Base-by-base conservation (phyloP, 2,113 vertebrate genomes). In the Oceanodroma tethys region DNA sequence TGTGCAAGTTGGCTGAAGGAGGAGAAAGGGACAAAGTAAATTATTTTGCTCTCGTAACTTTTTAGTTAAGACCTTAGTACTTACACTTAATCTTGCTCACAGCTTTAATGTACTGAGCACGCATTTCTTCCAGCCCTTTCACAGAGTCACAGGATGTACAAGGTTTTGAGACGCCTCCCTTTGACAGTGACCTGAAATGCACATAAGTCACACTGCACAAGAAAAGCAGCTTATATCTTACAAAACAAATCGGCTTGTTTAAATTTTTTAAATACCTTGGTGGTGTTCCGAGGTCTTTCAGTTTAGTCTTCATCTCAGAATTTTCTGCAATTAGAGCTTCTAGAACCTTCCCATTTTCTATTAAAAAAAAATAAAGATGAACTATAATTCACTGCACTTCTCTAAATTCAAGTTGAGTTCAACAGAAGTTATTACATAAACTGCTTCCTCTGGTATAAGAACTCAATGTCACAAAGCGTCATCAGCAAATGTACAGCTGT, bases 31-130 rank as follows among this genome's bases (percentile, higher is more conserved):
- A 59, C 23, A 16, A 62, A 76, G 9, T 10, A 83, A 87, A 60
- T 89, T 71, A 83, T 67, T 82, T 83, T 70, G 8, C 26, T 87
- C 47, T 56, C 60, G 7, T 40, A 68, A 43, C 14, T 38, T 81
- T 88, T 78, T 34, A 86, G 45, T 29, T 42, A 81, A 92, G 29
- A 55, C 13, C 86, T 80, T 13, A 85, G 43, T 68, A 98, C 98
- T 98, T 94, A 99, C 99, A 98, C 97, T 99, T 99, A 94, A 99
- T 99, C 98, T 99, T 99, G 94, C 98, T 98, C 36, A 99, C 99
- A 71, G 99, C 98, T 92, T 95, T 98, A 95, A 99, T 97, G 88
- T 99, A 99, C 90, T 99, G 99, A 88, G 98, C 98, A 81, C 99
- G 99, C 98, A 99, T 99, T 97, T 99, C 99, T 96, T 99, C 98